Evolutionary conservation across 2,888 invertebrate species (phyloP).

Genomic region (Netelia inedita): DNA sequence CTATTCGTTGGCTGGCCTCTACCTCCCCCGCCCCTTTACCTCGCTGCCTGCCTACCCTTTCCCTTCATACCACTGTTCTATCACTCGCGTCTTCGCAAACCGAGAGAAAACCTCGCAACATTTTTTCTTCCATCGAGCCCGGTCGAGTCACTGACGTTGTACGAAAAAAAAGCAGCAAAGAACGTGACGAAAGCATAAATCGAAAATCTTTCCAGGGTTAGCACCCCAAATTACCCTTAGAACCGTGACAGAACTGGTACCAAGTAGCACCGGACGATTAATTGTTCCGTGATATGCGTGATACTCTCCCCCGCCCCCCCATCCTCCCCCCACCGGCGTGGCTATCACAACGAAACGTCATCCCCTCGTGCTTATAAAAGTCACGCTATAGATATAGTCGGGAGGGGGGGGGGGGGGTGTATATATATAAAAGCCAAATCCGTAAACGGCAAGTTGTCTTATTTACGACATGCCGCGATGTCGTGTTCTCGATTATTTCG

Average conservation of each 20-base stretch:
- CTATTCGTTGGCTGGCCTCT: constrained; percentile 16
- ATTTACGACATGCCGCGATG: constrained; percentile 76
- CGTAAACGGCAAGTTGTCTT: constrained; percentile 53
- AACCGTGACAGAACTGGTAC: constrained; percentile 69
- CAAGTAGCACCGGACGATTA: constrained; percentile 76
- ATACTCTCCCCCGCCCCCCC: constrained; percentile 13
- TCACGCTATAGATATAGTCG: background rate
- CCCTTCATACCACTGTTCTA: background rate
- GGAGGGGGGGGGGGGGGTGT: too few species aligned
- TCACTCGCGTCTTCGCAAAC: background rate
- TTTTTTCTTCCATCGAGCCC: constrained; percentile 9
- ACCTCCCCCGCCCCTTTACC: background rate
- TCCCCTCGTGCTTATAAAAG: constrained; percentile 39
- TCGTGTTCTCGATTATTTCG: constrained; percentile 66
- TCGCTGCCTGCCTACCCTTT: background rate
- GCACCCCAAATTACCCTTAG: background rate
- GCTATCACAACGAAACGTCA: constrained; percentile 47
- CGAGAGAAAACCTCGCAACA: constrained; percentile 15
- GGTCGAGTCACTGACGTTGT: background rate
- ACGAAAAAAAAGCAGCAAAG: background rate
- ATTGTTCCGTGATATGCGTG: constrained; percentile 69
- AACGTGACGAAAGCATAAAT: background rate
- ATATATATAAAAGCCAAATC: constrained; percentile 55
- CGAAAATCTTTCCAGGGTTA: constrained; percentile 8
- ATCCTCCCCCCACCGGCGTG: background rate